phyloP scores from a whole-genome alignment of 64 coral and sea anemone genomes.

The Anthopleura sola region DNA sequence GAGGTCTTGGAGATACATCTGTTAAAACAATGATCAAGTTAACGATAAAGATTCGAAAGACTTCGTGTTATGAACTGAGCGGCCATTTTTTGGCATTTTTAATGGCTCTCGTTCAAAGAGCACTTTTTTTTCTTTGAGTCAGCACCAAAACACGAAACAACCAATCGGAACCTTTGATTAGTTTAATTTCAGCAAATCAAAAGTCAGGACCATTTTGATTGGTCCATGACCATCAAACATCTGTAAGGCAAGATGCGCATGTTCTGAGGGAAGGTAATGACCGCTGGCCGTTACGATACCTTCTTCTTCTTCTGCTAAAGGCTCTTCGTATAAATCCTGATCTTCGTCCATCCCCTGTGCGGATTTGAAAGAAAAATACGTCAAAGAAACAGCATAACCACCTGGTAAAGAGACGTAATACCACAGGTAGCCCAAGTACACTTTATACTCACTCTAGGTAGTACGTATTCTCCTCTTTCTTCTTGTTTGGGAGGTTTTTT shows the following conservation, averaged over 20 bases:
- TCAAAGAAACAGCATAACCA: background rate
- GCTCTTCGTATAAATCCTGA: background rate
- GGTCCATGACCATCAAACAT: background rate
- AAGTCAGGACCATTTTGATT: too few species aligned
- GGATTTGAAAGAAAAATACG: background rate
- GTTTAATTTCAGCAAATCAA: too few species aligned
- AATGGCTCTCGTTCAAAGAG: too few species aligned
- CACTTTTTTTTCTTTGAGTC: too few species aligned
- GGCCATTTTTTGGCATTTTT: too few species aligned
- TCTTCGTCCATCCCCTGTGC: background rate
- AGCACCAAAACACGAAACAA: too few species aligned
- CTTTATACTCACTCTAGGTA: background rate
- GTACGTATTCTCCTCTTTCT: background rate
- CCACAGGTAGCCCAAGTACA: too few species aligned
- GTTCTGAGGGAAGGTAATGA: background rate
- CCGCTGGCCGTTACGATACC: background rate
- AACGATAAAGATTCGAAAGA: background rate
- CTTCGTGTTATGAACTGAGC: background rate
- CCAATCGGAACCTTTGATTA: too few species aligned
- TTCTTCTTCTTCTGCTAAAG: background rate
- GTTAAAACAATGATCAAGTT: background rate
- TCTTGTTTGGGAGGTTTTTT: constrained; percentile 5
- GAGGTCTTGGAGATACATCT: background rate
- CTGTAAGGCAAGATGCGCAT: background rate
- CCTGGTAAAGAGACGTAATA: too few species aligned